A percentile compares a stretch with the other conserved stretches of the same genome.
Conservation (phyloP, 2,888 invertebrate species). For the Lithosia quadra region DNA sequence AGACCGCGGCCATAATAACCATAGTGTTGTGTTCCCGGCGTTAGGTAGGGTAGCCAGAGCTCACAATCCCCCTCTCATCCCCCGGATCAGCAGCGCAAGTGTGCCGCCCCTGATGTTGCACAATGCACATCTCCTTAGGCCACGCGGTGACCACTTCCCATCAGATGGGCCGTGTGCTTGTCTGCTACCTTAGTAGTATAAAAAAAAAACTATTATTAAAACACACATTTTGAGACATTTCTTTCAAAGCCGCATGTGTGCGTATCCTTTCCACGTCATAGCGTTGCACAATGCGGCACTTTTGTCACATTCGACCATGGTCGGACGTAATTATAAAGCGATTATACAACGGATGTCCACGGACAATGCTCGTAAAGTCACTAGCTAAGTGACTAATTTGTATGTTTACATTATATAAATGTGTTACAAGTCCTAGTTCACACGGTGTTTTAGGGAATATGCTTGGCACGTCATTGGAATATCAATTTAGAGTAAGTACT, state of each 20-base stretch:
- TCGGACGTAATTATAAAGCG: constrained; percentile 66
- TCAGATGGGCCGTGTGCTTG: too few relatives aligned
- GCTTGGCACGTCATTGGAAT: not conserved
- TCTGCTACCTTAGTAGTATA: too few relatives aligned
- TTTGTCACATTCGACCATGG: constrained; percentile 52
- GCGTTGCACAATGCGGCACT: constrained; percentile 44
- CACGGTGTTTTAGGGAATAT: constrained; percentile 30
- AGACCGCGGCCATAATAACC: too few relatives aligned
- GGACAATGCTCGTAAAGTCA: constrained; percentile 48
- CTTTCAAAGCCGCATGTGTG: constrained; percentile 12
- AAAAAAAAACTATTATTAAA: constrained; percentile 1
- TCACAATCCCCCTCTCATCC: too few relatives aligned
- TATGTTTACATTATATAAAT: constrained; percentile 46
- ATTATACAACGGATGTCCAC: constrained; percentile 60
- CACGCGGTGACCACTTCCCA: too few relatives aligned
- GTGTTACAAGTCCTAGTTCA: constrained; percentile 46
- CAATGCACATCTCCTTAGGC: too few relatives aligned
- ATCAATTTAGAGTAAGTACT: not conserved
- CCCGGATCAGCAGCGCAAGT: too few relatives aligned
- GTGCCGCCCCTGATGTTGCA: too few relatives aligned
- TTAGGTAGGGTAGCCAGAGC: too few relatives aligned
- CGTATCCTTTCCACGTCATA: constrained; percentile 41
- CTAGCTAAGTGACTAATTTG: constrained; percentile 32
- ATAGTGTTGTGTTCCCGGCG: too few relatives aligned
- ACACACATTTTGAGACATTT: constrained; percentile 19